Conservation (phyloP, 2,797 vertebrate genomes). For the Synanceia verrucosa region DNA sequence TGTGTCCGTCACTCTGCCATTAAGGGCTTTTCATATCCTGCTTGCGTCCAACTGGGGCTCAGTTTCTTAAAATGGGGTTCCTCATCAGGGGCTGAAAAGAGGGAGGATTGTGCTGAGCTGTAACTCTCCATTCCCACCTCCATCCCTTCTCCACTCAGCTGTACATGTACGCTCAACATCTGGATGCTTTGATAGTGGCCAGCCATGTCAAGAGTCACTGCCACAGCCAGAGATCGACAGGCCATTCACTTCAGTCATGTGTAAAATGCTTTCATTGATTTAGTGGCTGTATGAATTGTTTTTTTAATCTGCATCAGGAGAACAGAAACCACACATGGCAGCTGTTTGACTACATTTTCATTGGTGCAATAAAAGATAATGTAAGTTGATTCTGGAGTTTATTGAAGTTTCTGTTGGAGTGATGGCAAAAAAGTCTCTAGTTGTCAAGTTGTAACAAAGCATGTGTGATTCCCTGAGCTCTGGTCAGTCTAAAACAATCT, state of each 20-base stretch:
- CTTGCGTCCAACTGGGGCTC: slow-evolving; percentile 89
- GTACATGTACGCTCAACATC: slow-evolving; percentile 46
- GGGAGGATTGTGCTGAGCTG: slow-evolving; percentile 95
- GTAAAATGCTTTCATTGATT: slow-evolving; percentile 16
- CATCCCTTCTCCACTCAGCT: slow-evolving; percentile 52
- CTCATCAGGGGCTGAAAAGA: slow-evolving; percentile 98
- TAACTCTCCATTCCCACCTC: slow-evolving; percentile 84
- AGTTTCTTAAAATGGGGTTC: slow-evolving; percentile 98
- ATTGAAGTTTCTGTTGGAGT: slow-evolving; percentile 14
- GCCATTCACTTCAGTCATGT: slow-evolving; percentile 31
- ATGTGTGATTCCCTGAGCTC: background rate
- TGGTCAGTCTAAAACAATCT: background rate
- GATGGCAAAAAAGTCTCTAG: slow-evolving; percentile 29
- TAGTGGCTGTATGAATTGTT: slow-evolving; percentile 7
- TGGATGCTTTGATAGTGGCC: slow-evolving; percentile 32
- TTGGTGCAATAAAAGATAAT: slow-evolving; percentile 35
- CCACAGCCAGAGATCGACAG: slow-evolving; percentile 51
- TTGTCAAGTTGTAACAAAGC: slow-evolving; percentile 4
- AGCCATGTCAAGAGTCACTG: slow-evolving; percentile 39
- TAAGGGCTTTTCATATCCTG: slow-evolving; percentile 74
- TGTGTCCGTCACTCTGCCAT: slow-evolving; percentile 75
- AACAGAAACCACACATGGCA: background rate
- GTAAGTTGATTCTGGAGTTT: slow-evolving; percentile 33
- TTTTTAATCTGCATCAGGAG: slow-evolving; percentile 6
- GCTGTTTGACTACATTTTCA: slow-evolving; percentile 22